Percentiles rank a stretch among this genome's conserved stretches.
Evolutionary conservation across 2,113 vertebrate genomes (phyloP).

Genomic region (Limnothrissa miodon): DNA sequence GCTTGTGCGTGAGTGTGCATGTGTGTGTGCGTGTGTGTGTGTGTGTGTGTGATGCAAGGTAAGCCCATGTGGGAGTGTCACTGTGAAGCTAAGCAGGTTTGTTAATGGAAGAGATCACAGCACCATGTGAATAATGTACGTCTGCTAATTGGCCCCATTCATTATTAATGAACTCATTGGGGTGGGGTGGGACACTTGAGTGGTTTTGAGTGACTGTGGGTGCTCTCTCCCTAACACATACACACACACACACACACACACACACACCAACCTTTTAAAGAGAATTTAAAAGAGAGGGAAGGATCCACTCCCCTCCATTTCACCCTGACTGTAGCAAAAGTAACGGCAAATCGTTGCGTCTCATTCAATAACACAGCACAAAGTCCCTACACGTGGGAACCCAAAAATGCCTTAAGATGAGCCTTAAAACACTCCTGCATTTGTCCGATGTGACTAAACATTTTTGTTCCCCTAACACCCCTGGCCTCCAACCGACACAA

Average conservation of each 20-base stretch:
- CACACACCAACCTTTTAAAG: not conserved
- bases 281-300: constrained; percentile 2
- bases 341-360: not conserved
- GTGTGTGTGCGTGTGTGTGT: not conserved
- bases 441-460: not conserved
- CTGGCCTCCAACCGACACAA: not conserved
- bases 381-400: not conserved
- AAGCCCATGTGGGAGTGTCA: constrained; percentile 25
- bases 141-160: constrained; percentile 19
- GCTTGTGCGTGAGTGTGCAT: not conserved
- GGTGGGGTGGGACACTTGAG: not conserved
- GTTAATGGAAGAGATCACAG: constrained; percentile 29
- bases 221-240: not conserved
- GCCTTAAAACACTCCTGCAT: not conserved
- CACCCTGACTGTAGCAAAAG: not conserved
- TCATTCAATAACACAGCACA: not conserved
- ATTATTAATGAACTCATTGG: constrained; percentile 14
- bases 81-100: constrained; percentile 19
- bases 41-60: not conserved
- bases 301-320: not conserved
- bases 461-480: not conserved
- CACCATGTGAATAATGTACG: constrained; percentile 27
- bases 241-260: constrained; percentile 24
- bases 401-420: not conserved
- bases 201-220: not conserved